Conservation (phyloP, 1,140 invertebrate genomes). For the Rhyacophila brunnea region DNA sequence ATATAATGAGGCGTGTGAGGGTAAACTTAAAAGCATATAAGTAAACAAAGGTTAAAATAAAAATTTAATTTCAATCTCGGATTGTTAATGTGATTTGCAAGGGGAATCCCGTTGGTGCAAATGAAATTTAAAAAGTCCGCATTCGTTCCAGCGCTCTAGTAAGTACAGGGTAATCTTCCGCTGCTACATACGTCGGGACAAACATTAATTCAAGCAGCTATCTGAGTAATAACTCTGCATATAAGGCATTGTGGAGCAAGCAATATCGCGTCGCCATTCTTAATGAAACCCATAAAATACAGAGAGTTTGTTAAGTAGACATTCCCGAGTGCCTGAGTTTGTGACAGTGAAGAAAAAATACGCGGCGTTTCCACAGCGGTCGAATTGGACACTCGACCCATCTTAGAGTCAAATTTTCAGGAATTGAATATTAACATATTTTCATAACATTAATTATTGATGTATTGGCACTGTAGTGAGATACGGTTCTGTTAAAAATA, state of each 20-base stretch:
- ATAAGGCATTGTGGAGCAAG: slow-evolving; percentile 34
- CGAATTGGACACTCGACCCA: no score
- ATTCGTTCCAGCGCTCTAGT: slow-evolving; percentile 17
- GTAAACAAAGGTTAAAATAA: no score
- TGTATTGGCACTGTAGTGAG: no score
- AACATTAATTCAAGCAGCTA: slow-evolving; percentile 34
- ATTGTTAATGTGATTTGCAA: not conserved
- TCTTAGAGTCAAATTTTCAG: no score
- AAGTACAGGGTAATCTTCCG: slow-evolving; percentile 22
- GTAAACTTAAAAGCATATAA: no score
- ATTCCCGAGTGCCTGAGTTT: slow-evolving; percentile 27
- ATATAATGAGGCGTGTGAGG: no score
- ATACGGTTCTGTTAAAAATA: no score
- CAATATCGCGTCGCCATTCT: slow-evolving; percentile 36
- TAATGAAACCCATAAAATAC: slow-evolving; percentile 38
- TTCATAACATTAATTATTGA: no score
- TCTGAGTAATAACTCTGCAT: slow-evolving; percentile 35
- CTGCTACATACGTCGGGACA: slow-evolving; percentile 25
- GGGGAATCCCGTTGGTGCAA: not conserved
- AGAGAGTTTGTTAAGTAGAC: slow-evolving; percentile 37
- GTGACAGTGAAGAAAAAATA: slow-evolving; percentile 27
- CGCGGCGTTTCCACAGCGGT: not conserved
- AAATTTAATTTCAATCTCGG: no score
- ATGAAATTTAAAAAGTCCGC: slow-evolving; percentile 27
- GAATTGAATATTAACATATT: no score